phyloP scores from a whole-genome alignment of 2,797 vertebrate genomes.

The Falco rusticolus region DNA sequence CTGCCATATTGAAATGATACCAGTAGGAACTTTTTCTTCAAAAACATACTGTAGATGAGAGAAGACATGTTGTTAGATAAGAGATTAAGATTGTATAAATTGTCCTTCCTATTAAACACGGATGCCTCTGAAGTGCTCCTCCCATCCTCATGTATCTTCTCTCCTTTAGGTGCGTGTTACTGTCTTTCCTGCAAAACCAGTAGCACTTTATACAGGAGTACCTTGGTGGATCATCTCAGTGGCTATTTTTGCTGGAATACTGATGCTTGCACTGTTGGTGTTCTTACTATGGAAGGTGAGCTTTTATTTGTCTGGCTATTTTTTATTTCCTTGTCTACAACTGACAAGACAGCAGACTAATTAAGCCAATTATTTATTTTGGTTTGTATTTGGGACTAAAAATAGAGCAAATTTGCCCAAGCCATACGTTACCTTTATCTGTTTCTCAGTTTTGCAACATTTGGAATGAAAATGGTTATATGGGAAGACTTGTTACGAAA shows the following conservation, averaged over 20 bases:
- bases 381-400: background rate
- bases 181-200: constrained; percentile 88
- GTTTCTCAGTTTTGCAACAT: background rate
- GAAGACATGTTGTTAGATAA: background rate
- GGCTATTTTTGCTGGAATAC: constrained; percentile 89
- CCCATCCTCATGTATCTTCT: background rate
- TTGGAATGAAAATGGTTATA: background rate
- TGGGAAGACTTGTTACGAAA: rapidly evolving
- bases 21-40: background rate
- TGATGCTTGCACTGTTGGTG: constrained; percentile 91
- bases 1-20: background rate
- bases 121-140: background rate
- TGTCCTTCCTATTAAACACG: background rate
- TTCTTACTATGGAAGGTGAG: constrained; percentile 96
- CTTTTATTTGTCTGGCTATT: background rate
- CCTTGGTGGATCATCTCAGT: constrained; percentile 97
- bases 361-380: background rate
- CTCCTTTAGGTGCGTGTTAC: constrained; percentile 85
- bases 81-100: background rate
- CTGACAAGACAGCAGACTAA: background rate
- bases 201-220: constrained; percentile 84
- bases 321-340: background rate
- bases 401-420: background rate
- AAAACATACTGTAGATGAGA: background rate
- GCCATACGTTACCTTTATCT: background rate